phyloP scores from a whole-genome alignment of 2,797 vertebrate species.

The Sebastiscus tertius region DNA sequence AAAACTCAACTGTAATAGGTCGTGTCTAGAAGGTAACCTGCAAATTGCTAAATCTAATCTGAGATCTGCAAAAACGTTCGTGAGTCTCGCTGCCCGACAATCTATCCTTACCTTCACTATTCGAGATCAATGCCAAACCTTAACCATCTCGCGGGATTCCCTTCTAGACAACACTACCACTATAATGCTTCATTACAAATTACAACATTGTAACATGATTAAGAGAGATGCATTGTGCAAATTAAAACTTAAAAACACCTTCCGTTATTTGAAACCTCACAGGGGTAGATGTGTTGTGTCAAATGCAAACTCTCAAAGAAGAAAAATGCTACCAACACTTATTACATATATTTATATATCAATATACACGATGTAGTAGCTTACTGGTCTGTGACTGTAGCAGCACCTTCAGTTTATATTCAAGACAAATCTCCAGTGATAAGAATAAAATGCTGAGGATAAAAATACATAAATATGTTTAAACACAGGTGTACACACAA shows the following conservation, averaged over 20 bases:
- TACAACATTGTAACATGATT: neutral
- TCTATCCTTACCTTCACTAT: no score
- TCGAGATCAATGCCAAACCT: no score
- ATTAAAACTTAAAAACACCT: neutral
- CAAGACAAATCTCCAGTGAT: conserved; percentile 62
- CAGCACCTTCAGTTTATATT: conserved; percentile 88
- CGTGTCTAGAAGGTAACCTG: no score
- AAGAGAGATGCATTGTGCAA: conserved; percentile 9
- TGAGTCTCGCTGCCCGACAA: no score
- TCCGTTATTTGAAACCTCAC: conserved; percentile 11
- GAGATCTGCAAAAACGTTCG: no score
- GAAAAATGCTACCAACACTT: conserved; percentile 5
- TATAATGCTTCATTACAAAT: neutral
- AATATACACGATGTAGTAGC: conserved; percentile 58
- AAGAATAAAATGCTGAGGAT: conserved; percentile 52
- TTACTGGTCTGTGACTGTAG: conserved; percentile 78
- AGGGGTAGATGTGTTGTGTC: neutral
- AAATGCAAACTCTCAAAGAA: neutral
- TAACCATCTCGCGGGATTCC: no score
- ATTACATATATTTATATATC: conserved; percentile 31
- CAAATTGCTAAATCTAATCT: no score
- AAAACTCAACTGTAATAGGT: neutral
- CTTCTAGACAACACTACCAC: no score
- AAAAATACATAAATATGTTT: conserved; percentile 53
- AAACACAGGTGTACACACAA: conserved; percentile 32